Conservation (phyloP, 2,113 vertebrate genomes). For the Arothron firmamentum region DNA sequence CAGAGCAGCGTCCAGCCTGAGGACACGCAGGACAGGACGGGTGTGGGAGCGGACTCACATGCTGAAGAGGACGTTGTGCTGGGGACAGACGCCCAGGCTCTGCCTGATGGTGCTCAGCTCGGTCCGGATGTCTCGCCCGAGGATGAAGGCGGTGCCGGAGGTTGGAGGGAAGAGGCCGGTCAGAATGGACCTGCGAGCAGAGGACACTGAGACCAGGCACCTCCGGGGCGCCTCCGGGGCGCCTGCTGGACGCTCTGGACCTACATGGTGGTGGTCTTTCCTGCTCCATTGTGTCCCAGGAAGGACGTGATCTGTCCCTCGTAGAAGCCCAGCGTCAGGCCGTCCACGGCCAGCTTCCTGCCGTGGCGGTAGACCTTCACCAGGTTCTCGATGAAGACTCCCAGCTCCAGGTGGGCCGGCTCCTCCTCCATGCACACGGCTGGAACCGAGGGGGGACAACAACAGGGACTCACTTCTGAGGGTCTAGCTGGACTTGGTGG, state of each 20-base stretch:
- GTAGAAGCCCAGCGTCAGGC: constrained; percentile 91
- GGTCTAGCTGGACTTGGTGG: background rate
- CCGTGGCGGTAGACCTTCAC: constrained; percentile 94
- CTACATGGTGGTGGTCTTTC: constrained; percentile 99
- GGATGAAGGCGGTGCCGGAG: constrained; percentile 92
- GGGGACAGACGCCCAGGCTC: constrained; percentile 93
- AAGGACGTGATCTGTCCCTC: constrained; percentile 98
- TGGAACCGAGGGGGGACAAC: constrained; percentile 43
- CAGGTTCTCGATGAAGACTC: constrained; percentile 92
- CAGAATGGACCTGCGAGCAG: constrained; percentile 86
- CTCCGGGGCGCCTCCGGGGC: too few relatives aligned
- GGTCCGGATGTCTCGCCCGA: constrained; percentile 89
- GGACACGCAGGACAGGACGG: too few relatives aligned
- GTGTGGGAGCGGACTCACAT: constrained; percentile 84
- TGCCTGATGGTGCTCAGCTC: constrained; percentile 88
- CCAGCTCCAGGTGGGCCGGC: constrained; percentile 84
- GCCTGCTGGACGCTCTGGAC: constrained; percentile 24
- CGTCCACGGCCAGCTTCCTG: constrained; percentile 92
- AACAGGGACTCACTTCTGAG: background rate
- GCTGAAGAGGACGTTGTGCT: constrained; percentile 97
- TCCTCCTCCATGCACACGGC: constrained; percentile 93
- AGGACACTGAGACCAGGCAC: background rate
- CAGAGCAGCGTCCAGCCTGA: too few relatives aligned
- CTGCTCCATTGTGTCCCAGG: constrained; percentile 95
- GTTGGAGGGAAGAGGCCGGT: constrained; percentile 95